A percentile compares a stretch with the other conserved stretches of the same genome.
Evolutionary conservation across 2,113 vertebrate genomes (phyloP).

Genomic region (Oncorhynchus tshawytscha): DNA sequence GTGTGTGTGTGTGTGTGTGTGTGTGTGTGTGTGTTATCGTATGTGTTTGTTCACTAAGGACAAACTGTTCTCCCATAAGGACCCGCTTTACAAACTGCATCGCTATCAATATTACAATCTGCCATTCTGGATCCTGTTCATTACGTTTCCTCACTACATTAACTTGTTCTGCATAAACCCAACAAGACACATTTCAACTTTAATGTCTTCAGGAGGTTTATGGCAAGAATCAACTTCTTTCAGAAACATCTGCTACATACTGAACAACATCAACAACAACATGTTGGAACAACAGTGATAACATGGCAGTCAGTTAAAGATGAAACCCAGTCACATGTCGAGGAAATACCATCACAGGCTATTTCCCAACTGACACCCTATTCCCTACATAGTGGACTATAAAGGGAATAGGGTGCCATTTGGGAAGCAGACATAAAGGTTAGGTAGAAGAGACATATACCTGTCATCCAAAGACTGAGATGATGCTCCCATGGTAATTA

Average conservation of each 20-base stretch:
- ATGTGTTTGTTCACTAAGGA: neutral
- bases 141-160: neutral
- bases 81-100: neutral
- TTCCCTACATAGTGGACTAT: too few species aligned
- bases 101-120: neutral
- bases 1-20: neutral
- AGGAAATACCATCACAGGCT: slow-evolving; percentile 26
- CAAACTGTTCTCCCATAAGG: too few species aligned
- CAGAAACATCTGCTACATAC: slow-evolving; percentile 39
- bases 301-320: slow-evolving; percentile 26
- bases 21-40: neutral
- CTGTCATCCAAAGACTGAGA: slow-evolving; percentile 42
- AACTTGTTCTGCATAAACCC: slow-evolving; percentile 8
- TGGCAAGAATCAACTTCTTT: slow-evolving; percentile 42
- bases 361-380: neutral
- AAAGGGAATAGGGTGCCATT: too few species aligned
- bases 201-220: slow-evolving; percentile 6
- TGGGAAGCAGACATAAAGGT: neutral
- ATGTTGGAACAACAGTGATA: neutral
- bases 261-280: slow-evolving; percentile 41
- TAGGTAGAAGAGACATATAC: neutral
- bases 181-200: slow-evolving; percentile 19
- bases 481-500: neutral
- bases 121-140: neutral
- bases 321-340: slow-evolving; percentile 44